phyloP scores from a whole-genome alignment of 2,888 invertebrate genomes.

The Platynereis dumerilii region DNA sequence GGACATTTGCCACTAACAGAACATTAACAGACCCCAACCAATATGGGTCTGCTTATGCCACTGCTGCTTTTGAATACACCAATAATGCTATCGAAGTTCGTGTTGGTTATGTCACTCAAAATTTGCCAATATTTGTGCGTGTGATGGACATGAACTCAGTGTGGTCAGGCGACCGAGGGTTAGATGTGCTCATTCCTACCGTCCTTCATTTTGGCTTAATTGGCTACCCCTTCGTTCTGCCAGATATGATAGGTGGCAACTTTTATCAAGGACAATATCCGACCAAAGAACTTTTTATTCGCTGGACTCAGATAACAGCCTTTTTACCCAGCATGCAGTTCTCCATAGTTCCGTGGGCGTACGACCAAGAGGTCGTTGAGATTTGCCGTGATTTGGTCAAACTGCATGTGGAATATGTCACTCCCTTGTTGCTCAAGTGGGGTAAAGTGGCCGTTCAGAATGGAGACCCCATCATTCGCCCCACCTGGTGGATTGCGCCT shows the following conservation, averaged over 20 bases:
- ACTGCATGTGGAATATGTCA: slow-evolving; percentile 25
- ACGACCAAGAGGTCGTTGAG: slow-evolving; percentile 70
- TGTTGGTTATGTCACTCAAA: slow-evolving; percentile 80
- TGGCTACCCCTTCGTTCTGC: slow-evolving; percentile 89
- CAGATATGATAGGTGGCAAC: slow-evolving; percentile 90
- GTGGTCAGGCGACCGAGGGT: slow-evolving; percentile 81
- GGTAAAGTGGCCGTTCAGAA: not conserved
- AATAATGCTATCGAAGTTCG: slow-evolving; percentile 76
- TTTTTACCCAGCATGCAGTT: slow-evolving; percentile 92
- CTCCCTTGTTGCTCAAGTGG: slow-evolving; percentile 6
- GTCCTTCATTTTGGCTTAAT: slow-evolving; percentile 72
- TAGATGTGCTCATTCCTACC: slow-evolving; percentile 82
- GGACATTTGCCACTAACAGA: slow-evolving; percentile 35
- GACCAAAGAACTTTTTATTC: slow-evolving; percentile 69
- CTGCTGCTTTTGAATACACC: slow-evolving; percentile 33
- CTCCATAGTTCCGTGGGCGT: slow-evolving; percentile 87
- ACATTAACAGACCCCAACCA: slow-evolving; percentile 39
- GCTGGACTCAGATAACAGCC: slow-evolving; percentile 86
- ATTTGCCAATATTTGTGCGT: slow-evolving; percentile 79
- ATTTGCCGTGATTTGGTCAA: slow-evolving; percentile 37
- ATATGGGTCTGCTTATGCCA: slow-evolving; percentile 44
- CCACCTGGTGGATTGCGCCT: slow-evolving; percentile 21
- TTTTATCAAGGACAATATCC: slow-evolving; percentile 48
- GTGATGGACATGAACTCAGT: slow-evolving; percentile 84
- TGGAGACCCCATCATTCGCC: slow-evolving; percentile 18